Evolutionary conservation across 2,797 vertebrate species (phyloP), one percentile per base, ranked within the genome.

Genomic region (Acipenser ruthenus): DNA sequence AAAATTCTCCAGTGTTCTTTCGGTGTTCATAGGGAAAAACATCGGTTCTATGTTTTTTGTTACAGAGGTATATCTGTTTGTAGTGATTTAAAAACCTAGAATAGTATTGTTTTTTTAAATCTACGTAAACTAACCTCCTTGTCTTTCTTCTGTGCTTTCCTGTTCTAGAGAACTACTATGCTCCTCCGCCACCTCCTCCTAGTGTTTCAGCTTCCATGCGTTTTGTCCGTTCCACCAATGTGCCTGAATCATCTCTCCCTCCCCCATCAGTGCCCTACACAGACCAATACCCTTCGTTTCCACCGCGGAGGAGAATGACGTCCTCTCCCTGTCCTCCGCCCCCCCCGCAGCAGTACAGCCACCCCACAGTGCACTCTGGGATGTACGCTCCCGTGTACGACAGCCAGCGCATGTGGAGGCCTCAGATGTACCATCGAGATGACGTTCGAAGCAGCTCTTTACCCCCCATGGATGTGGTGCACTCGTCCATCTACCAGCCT

Each of bases 401-500:
- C 88, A 98, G 94, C 86, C 88, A 93, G 81, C 92, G 94, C 77
- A 91, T 94, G 68, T 98, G 95, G 94, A 91, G 95, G 75, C 95
- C 95, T 11, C 91, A 94, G 84, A 87, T 97, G 84, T 96, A 96
- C 83, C 94, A 94, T 78, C 86, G 95, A 68, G 95, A 97, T 71
- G 95, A 97, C 15, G 92, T 95, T 69, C 84, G 96, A 85, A 98
- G 96, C 80, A 97, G 96, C 86, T 97, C 96, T 7, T 90, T 98
- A 79, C 95, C 96, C 82, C 94, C 92, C 68, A 87, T 90, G 88
- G 96, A 98, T 74, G 93, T 96, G 75, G 86, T 97, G 82, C 94
- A 96, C 75, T 94, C 96, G 11, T 90, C 94, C 58, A 89, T 95
- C 75, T 97, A 96, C 84, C 95, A 95, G 87, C 92, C 94, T 2